Conservation (phyloP, 1,140 invertebrate genomes). For the Caenorhabditis tropicalis region DNA sequence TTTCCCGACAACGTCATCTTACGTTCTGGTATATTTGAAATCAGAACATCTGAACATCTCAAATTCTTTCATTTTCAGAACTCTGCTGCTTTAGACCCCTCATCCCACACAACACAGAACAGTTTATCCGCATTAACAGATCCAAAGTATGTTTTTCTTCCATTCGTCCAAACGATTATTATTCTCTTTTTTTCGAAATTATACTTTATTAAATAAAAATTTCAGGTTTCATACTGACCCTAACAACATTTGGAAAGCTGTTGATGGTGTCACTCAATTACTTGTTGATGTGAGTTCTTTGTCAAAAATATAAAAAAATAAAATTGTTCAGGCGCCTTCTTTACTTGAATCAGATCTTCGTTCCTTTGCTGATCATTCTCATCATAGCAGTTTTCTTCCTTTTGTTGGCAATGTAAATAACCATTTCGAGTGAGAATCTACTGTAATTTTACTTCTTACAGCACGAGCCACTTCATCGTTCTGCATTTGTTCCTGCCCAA, state of each 20-base stretch:
- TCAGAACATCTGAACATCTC: neutral
- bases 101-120: neutral
- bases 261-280: neutral
- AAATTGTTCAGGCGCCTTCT: neutral
- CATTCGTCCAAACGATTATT: neutral
- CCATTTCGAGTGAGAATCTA: neutral
- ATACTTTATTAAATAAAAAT: neutral
- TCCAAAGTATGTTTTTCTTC: neutral
- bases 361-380: neutral
- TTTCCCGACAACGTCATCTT: neutral
- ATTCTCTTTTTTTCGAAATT: neutral
- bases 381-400: slow-evolving; percentile 6
- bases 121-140: neutral
- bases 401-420: slow-evolving; percentile 19
- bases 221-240: slow-evolving; percentile 10
- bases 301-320: neutral
- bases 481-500: slow-evolving; percentile 2
- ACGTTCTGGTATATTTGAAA: neutral
- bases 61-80: neutral
- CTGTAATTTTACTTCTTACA: neutral
- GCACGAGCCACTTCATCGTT: slow-evolving; percentile 4
- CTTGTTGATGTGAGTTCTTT: neutral
- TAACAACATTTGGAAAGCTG: neutral
- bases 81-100: neutral
- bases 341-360: neutral